Evolutionary conservation across 2,797 vertebrate genomes (phyloP).

Genomic region (Staurois parvus): DNA sequence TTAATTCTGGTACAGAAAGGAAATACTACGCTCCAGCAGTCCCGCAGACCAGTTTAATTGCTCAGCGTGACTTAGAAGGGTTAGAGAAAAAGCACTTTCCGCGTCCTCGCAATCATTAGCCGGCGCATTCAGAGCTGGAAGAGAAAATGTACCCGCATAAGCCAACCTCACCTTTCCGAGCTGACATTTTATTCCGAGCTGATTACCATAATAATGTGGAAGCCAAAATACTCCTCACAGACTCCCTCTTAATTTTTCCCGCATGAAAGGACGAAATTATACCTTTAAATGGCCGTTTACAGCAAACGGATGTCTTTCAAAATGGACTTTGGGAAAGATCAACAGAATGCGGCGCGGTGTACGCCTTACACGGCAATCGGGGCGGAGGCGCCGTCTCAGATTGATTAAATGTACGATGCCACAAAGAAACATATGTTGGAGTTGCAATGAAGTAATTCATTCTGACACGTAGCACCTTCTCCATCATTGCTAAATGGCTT

Average conservation of each 20-base stretch:
- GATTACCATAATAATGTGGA: conserved; percentile 58
- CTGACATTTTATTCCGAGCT: conserved; percentile 47
- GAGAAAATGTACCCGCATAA: conserved; percentile 19
- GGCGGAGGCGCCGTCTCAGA: neutral
- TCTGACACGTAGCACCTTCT: neutral
- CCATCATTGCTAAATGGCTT: neutral
- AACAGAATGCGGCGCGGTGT: conserved; percentile 7
- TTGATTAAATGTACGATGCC: neutral
- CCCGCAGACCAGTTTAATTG: conserved; percentile 28
- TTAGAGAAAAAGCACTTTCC: conserved; percentile 38
- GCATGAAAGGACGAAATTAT: conserved; percentile 51
- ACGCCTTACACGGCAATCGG: neutral
- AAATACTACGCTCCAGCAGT: neutral
- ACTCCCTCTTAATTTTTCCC: conserved; percentile 49
- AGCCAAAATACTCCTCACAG: conserved; percentile 46
- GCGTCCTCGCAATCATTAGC: conserved; percentile 37
- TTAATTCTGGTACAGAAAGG: neutral
- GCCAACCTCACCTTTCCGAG: conserved; percentile 33
- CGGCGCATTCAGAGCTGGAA: conserved; percentile 21
- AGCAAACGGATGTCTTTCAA: conserved; percentile 34
- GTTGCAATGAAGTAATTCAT: neutral
- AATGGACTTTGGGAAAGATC: conserved; percentile 23
- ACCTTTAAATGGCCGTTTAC: conserved; percentile 50
- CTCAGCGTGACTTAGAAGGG: conserved; percentile 36
- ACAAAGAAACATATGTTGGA: conserved; percentile 5